These are phyloP conservation scores for Zaprionus obscuricornis DNA, from an alignment of 2,888 invertebrate species.

Conservation along the genomic window DNA sequence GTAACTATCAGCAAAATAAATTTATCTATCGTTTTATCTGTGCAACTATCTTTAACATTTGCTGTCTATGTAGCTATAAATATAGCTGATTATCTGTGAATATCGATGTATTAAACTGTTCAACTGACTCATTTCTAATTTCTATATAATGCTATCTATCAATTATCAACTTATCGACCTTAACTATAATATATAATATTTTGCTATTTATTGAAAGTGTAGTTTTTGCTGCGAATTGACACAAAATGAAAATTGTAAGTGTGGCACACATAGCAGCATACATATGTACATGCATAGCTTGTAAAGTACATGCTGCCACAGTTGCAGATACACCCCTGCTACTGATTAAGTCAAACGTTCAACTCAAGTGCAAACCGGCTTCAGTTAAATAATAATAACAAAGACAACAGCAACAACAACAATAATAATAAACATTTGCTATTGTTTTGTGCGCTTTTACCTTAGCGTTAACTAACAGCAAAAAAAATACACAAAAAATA, in stretches of 20 bases:
- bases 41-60: too few species aligned
- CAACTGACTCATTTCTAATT: too few species aligned
- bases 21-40: too few species aligned
- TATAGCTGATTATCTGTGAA: too few species aligned
- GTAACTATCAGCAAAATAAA: too few species aligned
- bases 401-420: too few species aligned
- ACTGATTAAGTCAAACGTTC: slow-evolving; percentile 63
- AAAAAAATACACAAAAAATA: neutral
- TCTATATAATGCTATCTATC: too few species aligned
- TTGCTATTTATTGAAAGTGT: slow-evolving; percentile 9
- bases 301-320: neutral
- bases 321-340: slow-evolving; percentile 49
- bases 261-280: neutral
- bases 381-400: slow-evolving; percentile 55
- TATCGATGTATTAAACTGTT: too few species aligned
- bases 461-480: slow-evolving; percentile 25
- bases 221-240: slow-evolving; percentile 17
- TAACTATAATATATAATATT: too few species aligned
- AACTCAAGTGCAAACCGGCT: slow-evolving; percentile 72
- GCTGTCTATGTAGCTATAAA: too few species aligned
- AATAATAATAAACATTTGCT: slow-evolving; percentile 21
- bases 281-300: neutral
- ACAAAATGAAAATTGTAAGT: slow-evolving; percentile 5
- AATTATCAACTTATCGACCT: too few species aligned
- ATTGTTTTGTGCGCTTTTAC: slow-evolving; percentile 33